Percentiles rank a stretch among this genome's conserved stretches.
These are phyloP conservation scores for Parochlus steinenii DNA, from an alignment of 2,888 invertebrate species.

Conservation along the genomic window DNA sequence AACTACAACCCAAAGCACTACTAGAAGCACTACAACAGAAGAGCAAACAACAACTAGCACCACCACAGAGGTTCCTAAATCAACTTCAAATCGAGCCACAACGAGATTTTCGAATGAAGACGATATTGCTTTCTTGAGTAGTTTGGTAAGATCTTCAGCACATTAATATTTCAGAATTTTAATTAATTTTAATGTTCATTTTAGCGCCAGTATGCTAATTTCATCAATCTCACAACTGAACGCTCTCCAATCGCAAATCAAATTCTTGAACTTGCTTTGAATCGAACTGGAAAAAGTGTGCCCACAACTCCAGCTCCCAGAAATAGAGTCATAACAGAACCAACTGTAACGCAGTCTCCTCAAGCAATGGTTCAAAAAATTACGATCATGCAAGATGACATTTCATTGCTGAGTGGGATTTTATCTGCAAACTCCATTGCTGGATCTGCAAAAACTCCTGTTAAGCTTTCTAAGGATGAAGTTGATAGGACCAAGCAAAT, in stretches of 20 bases:
- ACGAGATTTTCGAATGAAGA: conserved; percentile 37
- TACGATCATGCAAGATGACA: conserved; percentile 16
- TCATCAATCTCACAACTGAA: conserved; percentile 15
- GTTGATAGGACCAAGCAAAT: conserved; percentile 14
- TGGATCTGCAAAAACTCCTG: conserved; percentile 13
- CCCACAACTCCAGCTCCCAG: conserved; percentile 12
- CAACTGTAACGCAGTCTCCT: conserved; percentile 26
- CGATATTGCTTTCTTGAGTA: conserved; percentile 41
- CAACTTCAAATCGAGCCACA: conserved; percentile 16
- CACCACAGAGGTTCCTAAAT: conserved; percentile 7
- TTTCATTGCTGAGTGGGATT: conserved; percentile 7
- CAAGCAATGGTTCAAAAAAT: conserved; percentile 28
- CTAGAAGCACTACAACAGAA: conserved; percentile 24
- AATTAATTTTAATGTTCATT: conserved; percentile 6
- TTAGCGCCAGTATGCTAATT: conserved; percentile 19
- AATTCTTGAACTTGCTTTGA: conserved; percentile 37
- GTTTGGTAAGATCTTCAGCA: conserved; percentile 33
- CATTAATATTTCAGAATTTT: background rate
- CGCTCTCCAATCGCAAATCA: conserved; percentile 32
- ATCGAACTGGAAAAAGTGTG: conserved; percentile 17
- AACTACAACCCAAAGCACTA: conserved; percentile 20
- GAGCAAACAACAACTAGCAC: conserved; percentile 20
- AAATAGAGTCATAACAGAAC: too few relatives aligned
- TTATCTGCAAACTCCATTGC: conserved; percentile 7
- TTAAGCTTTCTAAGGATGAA: conserved; percentile 15